A percentile compares a stretch with the other conserved stretches of the same genome.
Conservation (phyloP, 35 echinoderm and acorn worm genomes). For the Ophioderma brevispina region DNA sequence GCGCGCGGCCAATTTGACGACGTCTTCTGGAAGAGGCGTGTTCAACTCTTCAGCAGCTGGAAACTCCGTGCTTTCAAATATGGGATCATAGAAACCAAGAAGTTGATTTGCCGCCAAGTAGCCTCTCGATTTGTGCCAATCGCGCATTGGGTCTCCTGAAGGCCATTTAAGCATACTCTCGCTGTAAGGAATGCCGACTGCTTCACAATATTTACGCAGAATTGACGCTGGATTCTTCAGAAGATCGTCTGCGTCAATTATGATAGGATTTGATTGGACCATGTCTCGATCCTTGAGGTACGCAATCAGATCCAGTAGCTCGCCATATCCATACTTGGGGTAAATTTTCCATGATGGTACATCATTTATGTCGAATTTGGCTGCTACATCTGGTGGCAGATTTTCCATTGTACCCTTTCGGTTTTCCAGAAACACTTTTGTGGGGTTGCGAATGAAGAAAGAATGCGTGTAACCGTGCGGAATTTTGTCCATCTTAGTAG, state of each 20-base stretch:
- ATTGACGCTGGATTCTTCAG: constrained; percentile 8
- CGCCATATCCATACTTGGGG: constrained; percentile 2
- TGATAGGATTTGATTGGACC: constrained; percentile 16
- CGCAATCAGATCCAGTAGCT: constrained; percentile 3
- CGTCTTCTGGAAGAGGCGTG: background rate
- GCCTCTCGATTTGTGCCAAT: background rate
- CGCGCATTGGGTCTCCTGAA: background rate
- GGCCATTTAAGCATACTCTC: constrained; percentile 33
- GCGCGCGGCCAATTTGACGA: background rate
- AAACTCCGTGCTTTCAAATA: background rate
- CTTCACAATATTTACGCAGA: constrained; percentile 44
- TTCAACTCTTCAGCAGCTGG: background rate
- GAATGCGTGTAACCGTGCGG: constrained; percentile 39
- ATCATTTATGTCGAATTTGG: background rate
- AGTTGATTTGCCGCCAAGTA: background rate
- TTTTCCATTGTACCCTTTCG: background rate
- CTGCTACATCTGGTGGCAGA: background rate
- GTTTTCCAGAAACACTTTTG: constrained; percentile 13
- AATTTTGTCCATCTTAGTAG: constrained; percentile 13
- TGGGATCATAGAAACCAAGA: background rate
- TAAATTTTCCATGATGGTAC: background rate
- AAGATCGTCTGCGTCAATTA: constrained; percentile 58
- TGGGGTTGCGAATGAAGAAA: constrained; percentile 50
- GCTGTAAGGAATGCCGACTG: constrained; percentile 8
- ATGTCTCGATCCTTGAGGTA: background rate